Base-by-base conservation (phyloP, 2,113 vertebrate species). In the Platanista minor region DNA sequence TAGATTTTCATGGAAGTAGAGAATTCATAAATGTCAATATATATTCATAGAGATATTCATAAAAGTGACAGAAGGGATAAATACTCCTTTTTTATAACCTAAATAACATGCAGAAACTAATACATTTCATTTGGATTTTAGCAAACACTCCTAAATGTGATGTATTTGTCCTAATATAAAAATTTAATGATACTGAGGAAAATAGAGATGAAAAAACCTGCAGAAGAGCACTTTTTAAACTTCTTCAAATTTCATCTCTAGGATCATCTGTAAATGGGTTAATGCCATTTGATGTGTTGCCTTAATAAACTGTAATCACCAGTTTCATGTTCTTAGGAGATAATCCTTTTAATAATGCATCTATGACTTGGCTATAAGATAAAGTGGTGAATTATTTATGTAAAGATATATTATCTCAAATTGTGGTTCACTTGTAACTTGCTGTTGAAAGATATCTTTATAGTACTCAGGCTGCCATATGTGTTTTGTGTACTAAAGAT, bases 381-480 rank as follows among this genome's bases (percentile, higher is more conserved):
- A 92, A 90, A 86, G 59, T 41, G 25, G 78, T 90, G 27, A 91
- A 93, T 96, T 97, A 94, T 95, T 97, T 95, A 80, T 14, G 0
- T 74, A 67, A 67, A 81, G 83, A 92, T 78, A 85, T 8, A 77
- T 69, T 93, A 84, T 92, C 91, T 97, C 49, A 39, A 90, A 78
- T 20, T 62, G 39, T 92, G 94, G 85, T 61, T 97, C 46, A 83
- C 20, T 39, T 74, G 23, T 59, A 64, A 92, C n/a, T 80, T 74
- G 61, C 27, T 95, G n/a, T 94, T 78, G 25, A 91, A 81, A 75
- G 61, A 54, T 95, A 92, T 84, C 41, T 91, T 87, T 72, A 75
- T 69, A 54, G 17, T 57, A 33, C 64, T 21, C n/a, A 90, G 62
- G 29, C 23, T 93, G 52, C 52, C 66, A 27, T 81, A 52, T 62